Evolutionary conservation across 2,888 invertebrate genomes (phyloP).

Genomic region (Sceliomorpha sp.): DNA sequence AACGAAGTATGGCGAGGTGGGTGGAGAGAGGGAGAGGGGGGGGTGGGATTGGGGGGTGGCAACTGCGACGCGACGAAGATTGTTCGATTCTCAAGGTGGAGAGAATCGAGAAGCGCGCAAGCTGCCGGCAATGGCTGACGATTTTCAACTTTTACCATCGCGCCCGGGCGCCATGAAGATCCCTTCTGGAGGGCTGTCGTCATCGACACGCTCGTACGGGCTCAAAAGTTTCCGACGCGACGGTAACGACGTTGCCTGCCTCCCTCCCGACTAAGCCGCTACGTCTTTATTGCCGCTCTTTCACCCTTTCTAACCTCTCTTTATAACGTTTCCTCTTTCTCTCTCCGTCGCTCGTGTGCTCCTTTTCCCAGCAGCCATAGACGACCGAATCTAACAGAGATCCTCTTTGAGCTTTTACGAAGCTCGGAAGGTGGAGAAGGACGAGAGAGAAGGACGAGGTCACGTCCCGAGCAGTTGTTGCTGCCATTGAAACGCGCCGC

Average conservation of each 20-base stretch:
- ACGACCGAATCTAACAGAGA: slow-evolving; percentile 31
- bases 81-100: slow-evolving; percentile 33
- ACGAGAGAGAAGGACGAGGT: slow-evolving; percentile 33
- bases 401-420: slow-evolving; percentile 45
- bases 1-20: slow-evolving; percentile 52
- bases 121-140: slow-evolving; percentile 70
- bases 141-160: slow-evolving; percentile 75
- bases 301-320: slow-evolving; percentile 43
- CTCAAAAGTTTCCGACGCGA: slow-evolving; percentile 57
- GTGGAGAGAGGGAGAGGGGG: slow-evolving; percentile 47
- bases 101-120: slow-evolving; percentile 67
- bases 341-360: too few species aligned
- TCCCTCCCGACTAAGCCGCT: slow-evolving; percentile 16
- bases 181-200: slow-evolving; percentile 7
- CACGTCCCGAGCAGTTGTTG: slow-evolving; percentile 52
- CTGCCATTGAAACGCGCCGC: slow-evolving; percentile 38
- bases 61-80: slow-evolving; percentile 14
- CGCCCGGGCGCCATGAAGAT: slow-evolving; percentile 64
- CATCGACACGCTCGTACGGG: slow-evolving; percentile 16
- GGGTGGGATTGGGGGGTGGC: too few species aligned
- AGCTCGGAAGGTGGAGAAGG: slow-evolving; percentile 22
- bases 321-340: slow-evolving; percentile 19
- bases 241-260: slow-evolving; percentile 54
- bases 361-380: slow-evolving; percentile 24
- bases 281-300: slow-evolving; percentile 29